Base-by-base conservation (phyloP, 2,888 invertebrate genomes). In the Acanthococcus lagerstroemiae region DNA sequence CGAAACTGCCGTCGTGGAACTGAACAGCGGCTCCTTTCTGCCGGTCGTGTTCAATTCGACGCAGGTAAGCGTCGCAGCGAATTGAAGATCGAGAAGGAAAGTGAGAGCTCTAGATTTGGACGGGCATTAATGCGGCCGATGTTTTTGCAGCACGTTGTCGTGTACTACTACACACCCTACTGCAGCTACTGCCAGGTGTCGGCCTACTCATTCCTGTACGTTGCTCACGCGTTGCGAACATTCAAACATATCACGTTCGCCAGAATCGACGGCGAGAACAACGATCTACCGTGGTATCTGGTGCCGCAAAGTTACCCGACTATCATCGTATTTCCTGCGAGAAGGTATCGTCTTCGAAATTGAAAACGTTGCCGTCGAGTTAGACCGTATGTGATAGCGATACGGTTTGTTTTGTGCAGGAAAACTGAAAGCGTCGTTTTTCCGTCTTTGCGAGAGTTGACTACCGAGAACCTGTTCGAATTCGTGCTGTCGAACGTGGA, bases 251-350 rank as follows among this genome's bases (percentile, higher is more conserved):
- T 85, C 5, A 72, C 76, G 67, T 85, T 87, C 71, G 82, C 84
- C 22, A 80, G 88, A 19, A 83, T 95, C 44, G 89, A 94, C 78
- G 89, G 87, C 21, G 85, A 87, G 72, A 79, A 82, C 0, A 92
- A 94, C 79, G 90, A 91, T 77, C 80, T 95, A 71, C 88, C 90
- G 0, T 93, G 92, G 91, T 84, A 87, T 74, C 88, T 84, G 76
- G 87, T 87, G 48, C 87, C 88, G 79, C 83, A 86, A 69, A 79
- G 78, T 60, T 87, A 87, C 76, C 95, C 95, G 17, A 83, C 88
- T 0, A 79, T 95, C 52, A 77, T 92, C 27, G 87, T 91, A 68
- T 89, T 91, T 75, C 88, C 90, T 0, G 81, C 85, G 5, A 77
- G 81, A 71, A 83, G 83, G 86, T 86, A 75, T 55, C 4, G 4